These are phyloP conservation scores for Chiroxiphia lanceolata DNA, from an alignment of 2,797 vertebrate genomes.

Conservation along the genomic window DNA sequence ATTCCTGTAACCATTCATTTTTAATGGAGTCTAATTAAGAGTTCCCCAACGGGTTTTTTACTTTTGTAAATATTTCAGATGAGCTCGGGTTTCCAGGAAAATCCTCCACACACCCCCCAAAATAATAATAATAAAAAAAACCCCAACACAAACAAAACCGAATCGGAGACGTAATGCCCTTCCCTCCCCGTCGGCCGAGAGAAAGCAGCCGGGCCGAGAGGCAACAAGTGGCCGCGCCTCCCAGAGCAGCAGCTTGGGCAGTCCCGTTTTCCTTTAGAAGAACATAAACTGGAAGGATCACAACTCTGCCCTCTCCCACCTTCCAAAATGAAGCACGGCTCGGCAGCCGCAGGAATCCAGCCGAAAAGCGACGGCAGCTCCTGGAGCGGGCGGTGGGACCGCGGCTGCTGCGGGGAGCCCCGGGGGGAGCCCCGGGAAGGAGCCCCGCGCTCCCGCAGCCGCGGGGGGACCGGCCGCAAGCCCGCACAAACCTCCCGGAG, in stretches of 20 bases:
- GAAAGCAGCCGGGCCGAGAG: neutral
- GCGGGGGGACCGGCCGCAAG: neutral
- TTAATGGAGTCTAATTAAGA: constrained; percentile 43
- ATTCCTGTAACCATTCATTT: constrained; percentile 46
- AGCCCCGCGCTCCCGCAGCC: neutral
- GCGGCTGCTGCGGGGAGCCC: neutral
- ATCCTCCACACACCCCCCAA: neutral
- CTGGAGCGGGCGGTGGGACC: neutral
- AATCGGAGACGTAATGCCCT: neutral
- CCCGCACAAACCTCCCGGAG: constrained; percentile 38
- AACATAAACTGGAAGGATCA: neutral
- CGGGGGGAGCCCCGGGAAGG: constrained; percentile 6
- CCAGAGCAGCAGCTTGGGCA: neutral
- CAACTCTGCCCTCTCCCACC: fast-evolving
- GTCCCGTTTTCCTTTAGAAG: fast-evolving
- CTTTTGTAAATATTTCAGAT: constrained; percentile 53
- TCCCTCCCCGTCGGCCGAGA: neutral
- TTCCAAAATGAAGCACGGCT: fast-evolving
- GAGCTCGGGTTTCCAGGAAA: neutral
- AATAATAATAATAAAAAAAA: neutral
- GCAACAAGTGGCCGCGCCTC: constrained; percentile 47
- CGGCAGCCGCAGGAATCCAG: fast-evolving
- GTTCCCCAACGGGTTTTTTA: constrained; percentile 48
- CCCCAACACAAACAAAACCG: neutral
- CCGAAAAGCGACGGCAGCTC: neutral